Evolutionary conservation across 2,797 vertebrate genomes (phyloP).

Genomic region (Prionace glauca): DNA sequence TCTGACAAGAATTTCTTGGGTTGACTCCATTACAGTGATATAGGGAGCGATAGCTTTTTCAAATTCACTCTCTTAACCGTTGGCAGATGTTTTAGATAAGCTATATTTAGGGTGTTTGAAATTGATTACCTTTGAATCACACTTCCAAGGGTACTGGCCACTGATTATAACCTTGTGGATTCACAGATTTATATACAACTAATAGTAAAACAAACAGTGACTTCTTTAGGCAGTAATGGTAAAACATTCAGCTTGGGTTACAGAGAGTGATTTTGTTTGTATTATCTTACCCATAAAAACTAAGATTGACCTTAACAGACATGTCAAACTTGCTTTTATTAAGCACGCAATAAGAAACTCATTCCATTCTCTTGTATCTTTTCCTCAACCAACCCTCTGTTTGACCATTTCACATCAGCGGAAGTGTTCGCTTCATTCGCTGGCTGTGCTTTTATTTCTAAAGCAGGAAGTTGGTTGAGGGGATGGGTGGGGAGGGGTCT

Average conservation of each 20-base stretch:
- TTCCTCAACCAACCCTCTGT: neutral
- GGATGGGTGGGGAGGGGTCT: neutral
- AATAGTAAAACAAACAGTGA: constrained; percentile 12
- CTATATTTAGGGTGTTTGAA: neutral
- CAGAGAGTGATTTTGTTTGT: constrained; percentile 7
- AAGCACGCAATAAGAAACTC: neutral
- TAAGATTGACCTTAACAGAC: neutral
- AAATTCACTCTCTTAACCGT: constrained; percentile 17
- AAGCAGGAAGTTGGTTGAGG: neutral
- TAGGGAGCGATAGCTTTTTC: neutral
- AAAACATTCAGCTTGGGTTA: constrained; percentile 20
- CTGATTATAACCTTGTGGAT: constrained; percentile 34
- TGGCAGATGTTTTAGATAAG: constrained; percentile 30
- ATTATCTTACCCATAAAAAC: neutral
- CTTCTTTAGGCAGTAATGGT: neutral
- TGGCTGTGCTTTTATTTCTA: neutral
- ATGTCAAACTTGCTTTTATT: neutral
- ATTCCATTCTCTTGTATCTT: neutral
- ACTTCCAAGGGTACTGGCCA: neutral
- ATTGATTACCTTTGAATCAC: constrained; percentile 16
- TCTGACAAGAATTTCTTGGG: neutral
- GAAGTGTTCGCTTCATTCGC: neutral
- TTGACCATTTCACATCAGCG: neutral
- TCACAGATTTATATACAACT: constrained; percentile 21
- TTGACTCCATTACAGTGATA: constrained; percentile 4